Evolutionary conservation across 2,888 invertebrate genomes (phyloP).

Genomic region (Coecobrya sp.): DNA sequence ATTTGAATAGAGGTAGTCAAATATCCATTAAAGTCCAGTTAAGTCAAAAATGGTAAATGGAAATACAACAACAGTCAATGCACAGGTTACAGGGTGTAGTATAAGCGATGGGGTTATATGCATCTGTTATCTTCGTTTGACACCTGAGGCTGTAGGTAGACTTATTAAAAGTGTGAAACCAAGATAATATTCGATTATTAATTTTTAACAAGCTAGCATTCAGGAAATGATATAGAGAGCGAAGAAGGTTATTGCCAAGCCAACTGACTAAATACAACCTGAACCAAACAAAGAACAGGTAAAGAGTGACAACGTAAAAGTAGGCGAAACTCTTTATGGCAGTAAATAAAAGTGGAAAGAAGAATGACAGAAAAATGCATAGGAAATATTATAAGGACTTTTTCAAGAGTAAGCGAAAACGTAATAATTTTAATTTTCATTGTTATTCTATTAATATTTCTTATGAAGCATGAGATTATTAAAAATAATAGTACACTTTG

Average conservation of each 20-base stretch:
- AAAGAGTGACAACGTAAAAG: slow-evolving; percentile 26
- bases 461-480: background rate
- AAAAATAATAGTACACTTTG: background rate
- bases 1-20: too few relatives aligned
- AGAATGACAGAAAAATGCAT: slow-evolving; percentile 8
- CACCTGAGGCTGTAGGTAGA: background rate
- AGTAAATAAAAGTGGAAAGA: slow-evolving; percentile 9
- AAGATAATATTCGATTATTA: too few relatives aligned
- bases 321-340: background rate
- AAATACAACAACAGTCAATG: too few relatives aligned
- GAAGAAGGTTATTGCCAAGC: slow-evolving; percentile 23
- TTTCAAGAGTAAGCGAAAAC: slow-evolving; percentile 27
- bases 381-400: background rate
- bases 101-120: too few relatives aligned
- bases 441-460: background rate
- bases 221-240: slow-evolving; percentile 67
- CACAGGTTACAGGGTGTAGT: too few relatives aligned
- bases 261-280: too few relatives aligned
- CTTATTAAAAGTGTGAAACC: background rate
- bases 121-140: too few relatives aligned
- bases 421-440: slow-evolving; percentile 25
- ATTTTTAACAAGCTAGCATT: slow-evolving; percentile 50
- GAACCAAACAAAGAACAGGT: background rate
- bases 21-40: too few relatives aligned
- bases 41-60: too few relatives aligned